phyloP scores from a whole-genome alignment of 2,113 vertebrate species.

The Cygnus buccinator region DNA sequence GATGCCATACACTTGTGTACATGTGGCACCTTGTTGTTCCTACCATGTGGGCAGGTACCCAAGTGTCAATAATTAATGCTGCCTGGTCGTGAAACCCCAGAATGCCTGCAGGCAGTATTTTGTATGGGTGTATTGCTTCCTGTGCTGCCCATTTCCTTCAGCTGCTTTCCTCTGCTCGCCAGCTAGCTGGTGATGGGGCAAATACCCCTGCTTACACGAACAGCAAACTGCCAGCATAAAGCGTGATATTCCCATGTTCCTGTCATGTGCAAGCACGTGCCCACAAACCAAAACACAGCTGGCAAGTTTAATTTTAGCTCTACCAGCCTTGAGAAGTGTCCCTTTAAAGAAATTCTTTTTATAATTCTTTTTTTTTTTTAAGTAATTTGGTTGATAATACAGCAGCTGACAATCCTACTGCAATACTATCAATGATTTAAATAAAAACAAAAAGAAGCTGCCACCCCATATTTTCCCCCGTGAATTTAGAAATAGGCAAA shows the following conservation, averaged over 20 bases:
- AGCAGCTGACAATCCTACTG: conserved; percentile 72
- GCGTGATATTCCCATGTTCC: conserved; percentile 66
- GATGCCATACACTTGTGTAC: background rate
- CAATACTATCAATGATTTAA: conserved; percentile 56
- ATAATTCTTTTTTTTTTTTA: conserved; percentile 47
- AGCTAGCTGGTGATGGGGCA: background rate
- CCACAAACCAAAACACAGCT: conserved; percentile 81
- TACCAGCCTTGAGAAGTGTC: conserved; percentile 74
- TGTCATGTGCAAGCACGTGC: conserved; percentile 75
- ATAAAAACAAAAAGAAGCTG: conserved; percentile 56
- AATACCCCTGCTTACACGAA: background rate
- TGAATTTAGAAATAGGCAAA: conserved; percentile 31
- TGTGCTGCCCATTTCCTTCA: accelerated
- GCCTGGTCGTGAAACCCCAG: background rate
- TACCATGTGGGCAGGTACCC: background rate
- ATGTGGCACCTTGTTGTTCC: background rate
- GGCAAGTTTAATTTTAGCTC: conserved; percentile 80
- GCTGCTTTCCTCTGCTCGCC: background rate
- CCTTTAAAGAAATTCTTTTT: conserved; percentile 77
- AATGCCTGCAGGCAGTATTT: background rate
- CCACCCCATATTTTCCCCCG: conserved; percentile 15
- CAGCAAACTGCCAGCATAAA: conserved; percentile 45
- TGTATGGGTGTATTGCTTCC: accelerated
- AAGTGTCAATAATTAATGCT: background rate
- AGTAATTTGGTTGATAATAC: conserved; percentile 79